Evolutionary conservation across 2,797 vertebrate genomes (phyloP), one percentile per base, ranked within the genome.

Genomic region (Neosalanx taihuensis): DNA sequence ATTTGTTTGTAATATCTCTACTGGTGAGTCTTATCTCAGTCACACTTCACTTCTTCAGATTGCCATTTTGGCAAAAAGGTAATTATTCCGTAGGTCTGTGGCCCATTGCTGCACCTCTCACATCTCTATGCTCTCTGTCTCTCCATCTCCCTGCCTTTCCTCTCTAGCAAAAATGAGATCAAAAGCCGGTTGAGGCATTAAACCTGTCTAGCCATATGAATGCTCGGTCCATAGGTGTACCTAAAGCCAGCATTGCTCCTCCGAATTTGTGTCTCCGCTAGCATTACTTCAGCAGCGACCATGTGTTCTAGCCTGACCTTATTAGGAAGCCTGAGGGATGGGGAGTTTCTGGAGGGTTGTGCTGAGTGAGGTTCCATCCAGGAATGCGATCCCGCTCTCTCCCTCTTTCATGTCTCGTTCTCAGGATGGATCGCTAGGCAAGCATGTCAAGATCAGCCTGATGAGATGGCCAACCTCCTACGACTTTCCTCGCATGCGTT

Each of bases 241-340:
- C 66, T 66, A 30, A 23, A 31, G 18, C 53, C 33, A 37, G 63
- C 65, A 70, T 60, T 15, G 31, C 46, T 65, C 67, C 59, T 76
- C 71, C 6, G 7, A 66, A 30, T 46, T 74, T 74, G 68, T 68
- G 33, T 49, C 73, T 71, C 74, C 66, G 64, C 46, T 62, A 33
- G 46, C 49, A 68, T 57, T 67, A 60, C 67, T 56, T 69, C 53
- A 60, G 35, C 49, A 70, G 60, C 12, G 64, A 73, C 80, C 79
- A 81, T 83, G 76, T 83, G 79, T 75, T 84, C 80, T 64, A 74
- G 83, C 71, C 83, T 85, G 79, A 70, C 83, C 80, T 84, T 85
- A 78, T 81, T 75, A 78, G 80, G 83, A 76, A 81, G 73, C 70
- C 51, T 64, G 56, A 12, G 67, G 72, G 72, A 78, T 75, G 66